phyloP scores from a whole-genome alignment of 2,888 invertebrate species.

The Macaria notata region DNA sequence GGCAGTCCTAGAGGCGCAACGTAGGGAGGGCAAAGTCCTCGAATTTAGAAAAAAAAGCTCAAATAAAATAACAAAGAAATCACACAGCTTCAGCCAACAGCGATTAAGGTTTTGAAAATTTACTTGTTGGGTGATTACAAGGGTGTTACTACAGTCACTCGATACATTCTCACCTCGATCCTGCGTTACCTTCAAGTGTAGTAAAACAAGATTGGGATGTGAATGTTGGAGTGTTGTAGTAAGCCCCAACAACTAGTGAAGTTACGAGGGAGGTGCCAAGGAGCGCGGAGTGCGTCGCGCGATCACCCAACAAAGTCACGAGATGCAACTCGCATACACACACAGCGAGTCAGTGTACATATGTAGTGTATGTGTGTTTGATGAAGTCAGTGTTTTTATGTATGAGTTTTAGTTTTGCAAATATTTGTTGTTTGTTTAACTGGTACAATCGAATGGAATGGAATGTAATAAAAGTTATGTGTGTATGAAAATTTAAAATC shows the following conservation, averaged over 20 bases:
- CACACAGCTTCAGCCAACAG: constrained; percentile 79
- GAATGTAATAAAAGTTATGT: too few species aligned
- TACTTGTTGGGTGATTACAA: constrained; percentile 69
- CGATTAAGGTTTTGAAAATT: constrained; percentile 44
- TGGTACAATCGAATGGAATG: too few species aligned
- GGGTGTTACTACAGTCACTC: not conserved
- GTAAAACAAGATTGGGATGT: not conserved
- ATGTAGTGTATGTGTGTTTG: not conserved
- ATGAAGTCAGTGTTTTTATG: not conserved
- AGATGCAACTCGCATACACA: constrained; percentile 71
- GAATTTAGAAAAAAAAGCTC: constrained; percentile 58
- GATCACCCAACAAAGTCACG: constrained; percentile 72
- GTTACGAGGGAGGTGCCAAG: constrained; percentile 51
- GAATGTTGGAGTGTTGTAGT: not conserved
- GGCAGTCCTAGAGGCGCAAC: constrained; percentile 76
- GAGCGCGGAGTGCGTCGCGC: constrained; percentile 64
- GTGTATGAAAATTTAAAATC: too few species aligned
- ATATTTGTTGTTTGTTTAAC: too few species aligned
- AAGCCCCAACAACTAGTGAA: constrained; percentile 17
- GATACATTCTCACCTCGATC: not conserved
- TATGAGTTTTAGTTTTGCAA: too few species aligned
- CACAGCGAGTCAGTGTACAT: constrained; percentile 25
- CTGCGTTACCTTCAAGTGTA: too few species aligned
- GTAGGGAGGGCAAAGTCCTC: constrained; percentile 48
- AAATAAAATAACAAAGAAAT: constrained; percentile 64